A percentile compares a stretch with the other conserved stretches of the same genome.
Evolutionary conservation across 2,888 invertebrate genomes (phyloP).

Genomic region (Volucella zonaria): DNA sequence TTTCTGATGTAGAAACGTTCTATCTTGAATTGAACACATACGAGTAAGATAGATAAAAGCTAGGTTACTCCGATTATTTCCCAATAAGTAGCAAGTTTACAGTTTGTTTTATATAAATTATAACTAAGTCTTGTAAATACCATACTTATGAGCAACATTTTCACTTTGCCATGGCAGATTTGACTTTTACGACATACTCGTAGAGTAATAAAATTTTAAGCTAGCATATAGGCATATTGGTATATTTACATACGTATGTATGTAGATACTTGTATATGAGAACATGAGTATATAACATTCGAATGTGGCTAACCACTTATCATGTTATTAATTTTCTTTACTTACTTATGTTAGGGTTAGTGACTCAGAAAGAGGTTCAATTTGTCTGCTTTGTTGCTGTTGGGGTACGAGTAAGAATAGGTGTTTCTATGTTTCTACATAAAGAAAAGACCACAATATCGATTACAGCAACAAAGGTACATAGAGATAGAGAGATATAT

Average conservation of each 20-base stretch:
- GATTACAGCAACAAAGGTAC: slow-evolving; percentile 2
- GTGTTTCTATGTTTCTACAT: background rate
- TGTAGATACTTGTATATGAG: background rate
- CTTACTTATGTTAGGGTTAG: background rate
- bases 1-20: too few species aligned
- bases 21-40: too few species aligned
- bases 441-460: slow-evolving; percentile 18
- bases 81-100: too few species aligned
- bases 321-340: slow-evolving; percentile 18
- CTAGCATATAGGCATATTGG: background rate
- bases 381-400: slow-evolving; percentile 7
- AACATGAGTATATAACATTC: background rate
- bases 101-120: too few species aligned
- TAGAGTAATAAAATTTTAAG: too few species aligned
- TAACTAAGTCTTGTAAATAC: too few species aligned
- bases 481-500: slow-evolving; percentile 15
- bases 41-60: too few species aligned
- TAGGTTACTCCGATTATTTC: too few species aligned
- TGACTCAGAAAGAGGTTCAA: slow-evolving; percentile 6
- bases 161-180: too few species aligned
- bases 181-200: too few species aligned
- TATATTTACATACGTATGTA: background rate
- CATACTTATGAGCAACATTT: too few species aligned
- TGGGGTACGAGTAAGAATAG: slow-evolving; percentile 1
- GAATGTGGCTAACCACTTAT: slow-evolving; percentile 40